Evolutionary conservation across 2,888 invertebrate species (phyloP).

Genomic region (Mythimna loreyi): DNA sequence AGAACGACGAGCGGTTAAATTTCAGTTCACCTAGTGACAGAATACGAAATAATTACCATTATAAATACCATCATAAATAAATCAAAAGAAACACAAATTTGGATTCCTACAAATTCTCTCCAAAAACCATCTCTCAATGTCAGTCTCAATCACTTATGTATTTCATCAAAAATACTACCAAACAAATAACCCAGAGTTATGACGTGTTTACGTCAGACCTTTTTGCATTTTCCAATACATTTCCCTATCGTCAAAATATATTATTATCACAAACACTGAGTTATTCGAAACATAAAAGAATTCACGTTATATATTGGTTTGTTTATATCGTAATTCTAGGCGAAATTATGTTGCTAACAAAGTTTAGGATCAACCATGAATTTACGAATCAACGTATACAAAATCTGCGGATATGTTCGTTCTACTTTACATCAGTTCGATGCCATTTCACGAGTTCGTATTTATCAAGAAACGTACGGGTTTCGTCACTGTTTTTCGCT

Average conservation of each 20-base stretch:
- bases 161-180: constrained; percentile 16
- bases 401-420: not conserved
- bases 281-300: constrained; percentile 42
- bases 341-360: constrained; percentile 19
- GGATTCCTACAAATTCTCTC: constrained; percentile 14
- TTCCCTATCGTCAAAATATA: constrained; percentile 19
- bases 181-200: constrained; percentile 13
- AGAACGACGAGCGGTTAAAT: not conserved
- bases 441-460: constrained; percentile 33
- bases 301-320: constrained; percentile 32
- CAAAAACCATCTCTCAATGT: not conserved
- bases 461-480: constrained; percentile 43
- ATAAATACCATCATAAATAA: not conserved
- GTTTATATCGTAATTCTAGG: constrained; percentile 39
- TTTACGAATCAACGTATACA: constrained; percentile 6
- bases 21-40: not conserved
- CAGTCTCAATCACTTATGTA: constrained; percentile 9
- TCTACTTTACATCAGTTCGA: constrained; percentile 27
- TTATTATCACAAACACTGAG: constrained; percentile 28
- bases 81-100: not conserved
- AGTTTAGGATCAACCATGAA: constrained; percentile 7
- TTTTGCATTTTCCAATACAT: constrained; percentile 24
- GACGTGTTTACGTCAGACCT: constrained; percentile 29
- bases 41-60: not conserved
- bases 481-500: constrained; percentile 47